Base-by-base conservation (phyloP, 2,113 vertebrate genomes). In the Motacilla tschutschensis region DNA sequence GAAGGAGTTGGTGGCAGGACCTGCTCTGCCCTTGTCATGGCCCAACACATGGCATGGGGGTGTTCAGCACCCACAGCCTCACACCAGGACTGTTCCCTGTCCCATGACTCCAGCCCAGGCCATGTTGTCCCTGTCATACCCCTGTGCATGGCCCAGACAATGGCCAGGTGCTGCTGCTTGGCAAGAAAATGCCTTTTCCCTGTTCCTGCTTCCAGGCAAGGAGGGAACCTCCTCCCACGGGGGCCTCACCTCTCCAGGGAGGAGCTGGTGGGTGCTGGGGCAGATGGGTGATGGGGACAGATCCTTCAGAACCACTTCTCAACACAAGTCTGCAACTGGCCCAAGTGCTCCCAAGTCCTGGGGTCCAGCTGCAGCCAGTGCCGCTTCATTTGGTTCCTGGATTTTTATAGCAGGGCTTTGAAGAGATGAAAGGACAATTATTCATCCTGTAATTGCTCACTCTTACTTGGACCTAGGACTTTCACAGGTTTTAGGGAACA, bases 11-110 rank as follows among this genome's bases (percentile, higher is more conserved):
- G 43, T 38, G 22, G 12, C 54, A 43, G 53, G 17, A 58, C 31
- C 36, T 38, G 40, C 33, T 80, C 57, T 83, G 69, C 65, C 53
- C 40, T 46, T 2, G 38, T 25, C 7, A 0, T 62, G 70, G 36
- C 18, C 77, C 77, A 64, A 6, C 1, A 5, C 13, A 14, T 0
- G 0, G 10, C 4, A 2, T 3, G 5, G 40, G 29, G 31, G 21
- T 47, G 41, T 18, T 44, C 35, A 44, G 67, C 55, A 64, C 38
- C 50, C 72, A 19, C 33, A 86, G 50, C 25, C 33, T 35, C 44
- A 13, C 15, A 1, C 13, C 3, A 1, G n/a, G 40, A 26, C 26
- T 25, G 40, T 50, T 9, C 13, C 10, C 58, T 17, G 19, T 26
- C 33, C 60, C 0, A 0, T 44, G 46, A 16, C 75, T 74, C 62